Evolutionary conservation across 2,797 vertebrate genomes (phyloP).

Genomic region (Alfaro cultratus): DNA sequence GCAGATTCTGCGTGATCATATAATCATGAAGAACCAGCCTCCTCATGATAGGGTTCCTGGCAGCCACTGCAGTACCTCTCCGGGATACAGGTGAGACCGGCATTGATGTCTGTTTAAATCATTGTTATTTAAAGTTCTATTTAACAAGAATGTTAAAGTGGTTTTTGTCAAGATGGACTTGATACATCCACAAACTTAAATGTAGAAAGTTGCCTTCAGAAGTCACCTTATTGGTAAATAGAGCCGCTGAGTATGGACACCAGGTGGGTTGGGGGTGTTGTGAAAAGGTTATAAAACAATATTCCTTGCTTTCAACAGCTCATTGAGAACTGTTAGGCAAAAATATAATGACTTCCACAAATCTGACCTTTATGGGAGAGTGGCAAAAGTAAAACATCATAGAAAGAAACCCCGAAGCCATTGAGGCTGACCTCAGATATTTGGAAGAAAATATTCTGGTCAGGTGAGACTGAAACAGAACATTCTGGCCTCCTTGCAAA

Average conservation of each 20-base stretch:
- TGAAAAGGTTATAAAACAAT: not conserved
- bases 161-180: not conserved
- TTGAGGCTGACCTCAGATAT: not conserved
- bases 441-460: not conserved
- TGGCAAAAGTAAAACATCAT: not conserved
- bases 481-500: not conserved
- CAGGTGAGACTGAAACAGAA: not conserved
- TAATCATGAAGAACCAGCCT: slow-evolving; percentile 87
- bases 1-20: slow-evolving; percentile 85
- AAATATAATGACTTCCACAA: not conserved
- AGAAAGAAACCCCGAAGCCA: not conserved
- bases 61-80: slow-evolving; percentile 61
- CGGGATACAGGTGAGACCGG: slow-evolving; percentile 66
- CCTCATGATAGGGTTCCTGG: slow-evolving; percentile 79
- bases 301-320: not conserved
- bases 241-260: not conserved
- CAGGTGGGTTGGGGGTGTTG: not conserved
- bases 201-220: not conserved
- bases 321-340: not conserved
- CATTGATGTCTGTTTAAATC: not conserved
- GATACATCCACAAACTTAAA: not conserved
- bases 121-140: not conserved
- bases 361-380: not conserved
- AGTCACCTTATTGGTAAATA: not conserved
- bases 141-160: not conserved